phyloP scores from a whole-genome alignment of 92 coral and sea anemone genomes.

The Virgularia gustaviana region DNA sequence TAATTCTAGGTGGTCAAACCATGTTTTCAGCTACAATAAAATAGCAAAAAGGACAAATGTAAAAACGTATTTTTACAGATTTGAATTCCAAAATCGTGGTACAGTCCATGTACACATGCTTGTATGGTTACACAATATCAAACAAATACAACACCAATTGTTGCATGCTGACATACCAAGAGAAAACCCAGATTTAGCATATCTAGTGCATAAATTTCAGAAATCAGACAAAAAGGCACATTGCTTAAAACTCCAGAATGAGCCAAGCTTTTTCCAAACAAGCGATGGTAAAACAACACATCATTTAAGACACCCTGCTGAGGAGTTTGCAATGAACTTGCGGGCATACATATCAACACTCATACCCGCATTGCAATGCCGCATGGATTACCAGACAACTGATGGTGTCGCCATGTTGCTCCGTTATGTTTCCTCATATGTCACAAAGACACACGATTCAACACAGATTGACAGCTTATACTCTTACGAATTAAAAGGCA shows the following conservation, averaged over 20 bases:
- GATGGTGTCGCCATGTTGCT: constrained; percentile 10
- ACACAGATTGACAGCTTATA: background rate
- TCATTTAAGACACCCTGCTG: constrained; percentile 8
- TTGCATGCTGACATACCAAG: too few species aligned
- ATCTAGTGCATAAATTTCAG: background rate
- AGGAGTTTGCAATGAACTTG: background rate
- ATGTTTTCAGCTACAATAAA: too few species aligned
- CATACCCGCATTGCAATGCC: background rate
- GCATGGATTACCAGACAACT: constrained; percentile 4
- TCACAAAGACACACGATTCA: background rate
- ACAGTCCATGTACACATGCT: too few species aligned
- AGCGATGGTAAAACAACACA: background rate
- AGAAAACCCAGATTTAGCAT: background rate
- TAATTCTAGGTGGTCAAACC: too few species aligned
- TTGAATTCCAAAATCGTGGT: too few species aligned
- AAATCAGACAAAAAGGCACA: background rate
- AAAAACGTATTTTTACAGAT: too few species aligned
- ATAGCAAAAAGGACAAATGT: too few species aligned
- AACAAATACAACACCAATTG: too few species aligned
- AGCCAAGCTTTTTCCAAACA: background rate
- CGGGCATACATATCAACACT: background rate
- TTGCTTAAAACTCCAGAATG: background rate
- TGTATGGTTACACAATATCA: too few species aligned
- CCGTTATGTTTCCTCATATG: background rate
- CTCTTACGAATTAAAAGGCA: background rate